Percentiles rank a stretch among this genome's conserved stretches.
Conservation (phyloP, 2,888 invertebrate species). For the Physocephala rufipes region DNA sequence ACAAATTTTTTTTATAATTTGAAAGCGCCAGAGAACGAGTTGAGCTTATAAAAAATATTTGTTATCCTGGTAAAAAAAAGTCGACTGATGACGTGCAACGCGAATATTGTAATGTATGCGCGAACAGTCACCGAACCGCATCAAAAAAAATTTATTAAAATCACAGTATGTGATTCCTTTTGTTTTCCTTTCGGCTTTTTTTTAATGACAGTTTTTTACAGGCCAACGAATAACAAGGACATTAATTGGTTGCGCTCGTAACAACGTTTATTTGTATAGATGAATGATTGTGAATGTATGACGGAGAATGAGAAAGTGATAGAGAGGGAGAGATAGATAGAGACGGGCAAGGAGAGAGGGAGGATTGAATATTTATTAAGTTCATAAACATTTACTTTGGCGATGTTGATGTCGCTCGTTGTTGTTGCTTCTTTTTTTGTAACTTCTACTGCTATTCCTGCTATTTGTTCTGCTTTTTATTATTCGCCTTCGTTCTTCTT, state of each 20-base stretch:
- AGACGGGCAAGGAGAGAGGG: background rate
- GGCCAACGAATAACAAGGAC: constrained; percentile 35
- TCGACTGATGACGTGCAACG: constrained; percentile 23
- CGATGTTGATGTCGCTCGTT: background rate
- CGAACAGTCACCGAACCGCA: background rate
- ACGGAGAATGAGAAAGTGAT: background rate
- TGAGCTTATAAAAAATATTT: background rate
- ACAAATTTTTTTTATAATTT: constrained; percentile 25
- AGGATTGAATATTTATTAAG: background rate
- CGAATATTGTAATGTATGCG: constrained; percentile 12
- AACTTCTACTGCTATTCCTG: too few relatives aligned
- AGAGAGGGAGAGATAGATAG: background rate
- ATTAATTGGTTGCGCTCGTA: constrained; percentile 31
- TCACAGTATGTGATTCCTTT: background rate
- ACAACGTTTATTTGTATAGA: constrained; percentile 13
- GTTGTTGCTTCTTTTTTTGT: too few relatives aligned
- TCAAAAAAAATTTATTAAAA: background rate
- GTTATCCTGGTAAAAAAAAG: constrained; percentile 8
- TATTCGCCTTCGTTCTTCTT: too few relatives aligned
- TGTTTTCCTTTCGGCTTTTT: background rate
- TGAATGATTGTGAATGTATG: constrained; percentile 7
- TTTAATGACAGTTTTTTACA: background rate
- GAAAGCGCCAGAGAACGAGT: background rate
- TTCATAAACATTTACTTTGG: constrained; percentile 14
- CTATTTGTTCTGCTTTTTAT: too few relatives aligned